Evolutionary conservation across 2,797 vertebrate species (phyloP), one percentile per base, ranked within the genome.

Genomic region (Paratrypauchen microcephalus): DNA sequence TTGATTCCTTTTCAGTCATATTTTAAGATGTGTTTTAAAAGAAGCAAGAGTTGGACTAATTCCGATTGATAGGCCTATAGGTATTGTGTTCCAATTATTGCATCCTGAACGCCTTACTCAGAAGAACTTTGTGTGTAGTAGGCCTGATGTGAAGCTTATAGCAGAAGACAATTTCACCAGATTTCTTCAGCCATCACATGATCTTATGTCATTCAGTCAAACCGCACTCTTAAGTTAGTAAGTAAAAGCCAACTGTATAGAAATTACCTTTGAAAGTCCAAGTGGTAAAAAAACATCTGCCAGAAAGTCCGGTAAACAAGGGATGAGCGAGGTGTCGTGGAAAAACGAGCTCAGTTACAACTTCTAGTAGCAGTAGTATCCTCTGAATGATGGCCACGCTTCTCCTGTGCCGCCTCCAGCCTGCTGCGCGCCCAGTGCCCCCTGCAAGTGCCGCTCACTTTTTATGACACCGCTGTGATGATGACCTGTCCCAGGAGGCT

Each of bases 401-500:
- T 48, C 62, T 64, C 62, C 0, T 64, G 39, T 64, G 62, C 23
- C 62, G 23, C 41, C 23, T 64, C 61, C 41, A 63, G 39, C 75
- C 84, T 64, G 66, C 61, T 79, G 82, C 68, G 81, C 71, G 87
- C 80, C 82, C 82, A 9, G 41, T 64, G 74, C 77, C 74, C 68
- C 73, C 78, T 64, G 28, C 78, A 67, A 67, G 75, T 67, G 67
- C 64, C 59, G 75, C 86, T 77, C 74, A 83, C 89, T 89, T 92
- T 94, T 94, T 94, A 94, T 94, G 76, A 87, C 81, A 82, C 78
- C 79, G 80, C 74, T 78, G 83, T 79, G 91, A 92, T 78, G 82
- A 86, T 88, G 91, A 91, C 82, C 82, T 77, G 92, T 94, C 93
- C 93, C 93, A 68, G 84, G 85, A 74, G 94, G 89, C 84, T 91